A percentile compares a stretch with the other conserved stretches of the same genome.
phyloP scores from a whole-genome alignment of 2,888 invertebrate genomes.

The Doris montereyensis region DNA sequence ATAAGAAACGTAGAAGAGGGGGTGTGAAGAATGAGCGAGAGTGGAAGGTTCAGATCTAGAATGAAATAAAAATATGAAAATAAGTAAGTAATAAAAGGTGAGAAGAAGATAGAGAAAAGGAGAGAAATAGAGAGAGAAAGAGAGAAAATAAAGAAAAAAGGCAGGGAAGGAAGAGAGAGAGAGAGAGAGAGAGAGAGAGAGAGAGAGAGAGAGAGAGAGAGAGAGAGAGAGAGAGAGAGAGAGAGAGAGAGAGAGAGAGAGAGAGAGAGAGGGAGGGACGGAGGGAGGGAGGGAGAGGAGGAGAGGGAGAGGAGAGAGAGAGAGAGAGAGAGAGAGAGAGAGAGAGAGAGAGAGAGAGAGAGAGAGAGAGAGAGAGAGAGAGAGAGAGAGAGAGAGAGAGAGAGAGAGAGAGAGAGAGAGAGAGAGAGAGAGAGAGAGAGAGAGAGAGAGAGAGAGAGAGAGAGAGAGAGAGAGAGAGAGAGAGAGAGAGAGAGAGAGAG shows the following conservation, averaged over 20 bases:
- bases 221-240: neutral
- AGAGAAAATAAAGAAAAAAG: too few relatives aligned
- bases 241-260: neutral
- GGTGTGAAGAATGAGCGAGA: too few relatives aligned
- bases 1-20: too few relatives aligned
- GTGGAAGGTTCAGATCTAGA: too few relatives aligned
- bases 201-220: neutral
- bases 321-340: neutral
- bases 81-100: too few relatives aligned
- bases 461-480: neutral
- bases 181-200: conserved; percentile 15
- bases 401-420: neutral
- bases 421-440: too few relatives aligned
- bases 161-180: neutral
- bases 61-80: too few relatives aligned
- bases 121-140: too few relatives aligned
- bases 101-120: too few relatives aligned
- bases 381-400: neutral
- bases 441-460: neutral
- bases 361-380: neutral
- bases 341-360: neutral
- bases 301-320: neutral
- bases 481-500: neutral
- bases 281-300: neutral
- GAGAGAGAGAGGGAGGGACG: neutral